Base-by-base conservation (phyloP, 2,797 vertebrate species). In the Brachymystax lenok region DNA sequence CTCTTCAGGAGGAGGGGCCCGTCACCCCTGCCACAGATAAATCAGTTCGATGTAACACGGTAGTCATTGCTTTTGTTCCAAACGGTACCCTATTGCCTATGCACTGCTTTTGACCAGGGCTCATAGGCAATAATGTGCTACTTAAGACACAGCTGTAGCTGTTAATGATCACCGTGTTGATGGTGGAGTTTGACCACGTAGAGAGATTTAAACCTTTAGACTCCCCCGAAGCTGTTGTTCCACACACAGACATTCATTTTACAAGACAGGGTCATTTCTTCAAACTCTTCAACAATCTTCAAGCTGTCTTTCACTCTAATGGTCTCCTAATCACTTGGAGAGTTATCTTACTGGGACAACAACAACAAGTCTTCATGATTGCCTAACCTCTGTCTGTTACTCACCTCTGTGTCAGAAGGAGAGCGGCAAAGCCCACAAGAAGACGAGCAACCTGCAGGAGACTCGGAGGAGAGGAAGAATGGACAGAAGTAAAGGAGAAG, bases 391-490 rank as follows among this genome's bases (percentile, higher is more conserved):
- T 68, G 51, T 73, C 5, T 78, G 52, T 17, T 72, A 21, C 24
- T 10, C 24, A 1, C 50, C 17, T 70, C 73, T 17, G 6, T 63
- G 17, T 28, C 73, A 90, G 88, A 81, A 80, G 69, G 81, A 82
- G 74, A 75, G 68, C 52, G 59, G 24, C 28, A 86, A 86, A 66
- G 52, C 56, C 54, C 63, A 21, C 2, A 89, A 81, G 74, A 80
- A 80, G 66, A 16, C 21, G 8, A 76, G 24, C 33, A 73, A 24
- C 40, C 83, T 89, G 10, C 86, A 87, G 80, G 87, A 88, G 79
- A 81, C 69, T 1, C 75, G 77, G 46, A 86, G 76, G 59, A 89
- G 84, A 68, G 89, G 87, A 5, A 87, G 77, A 84, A 85, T 87
- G 77, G 82, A 87, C 12, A 71, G 83, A 78, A 79, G 80, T 59